Evolutionary conservation across 2,888 invertebrate genomes (phyloP), one percentile per base, ranked within the genome.

Genomic region (Bhutanitis thaidina): DNA sequence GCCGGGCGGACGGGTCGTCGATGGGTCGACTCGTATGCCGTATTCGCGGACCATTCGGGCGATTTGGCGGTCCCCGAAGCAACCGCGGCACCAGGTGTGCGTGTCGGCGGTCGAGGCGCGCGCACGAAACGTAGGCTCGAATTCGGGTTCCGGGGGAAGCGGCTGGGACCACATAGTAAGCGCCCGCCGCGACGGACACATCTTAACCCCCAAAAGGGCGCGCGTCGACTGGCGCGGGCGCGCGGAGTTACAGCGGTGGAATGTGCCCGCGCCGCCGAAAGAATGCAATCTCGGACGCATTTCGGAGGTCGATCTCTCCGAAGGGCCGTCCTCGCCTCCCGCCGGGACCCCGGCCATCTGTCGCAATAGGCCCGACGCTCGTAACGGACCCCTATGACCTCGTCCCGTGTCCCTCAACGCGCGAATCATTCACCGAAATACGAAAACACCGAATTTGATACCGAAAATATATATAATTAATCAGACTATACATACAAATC

Each of bases 251-350:
- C 80, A 82, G 85, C 68, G 80, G 37, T 74, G 90, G 90, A 90
- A 90, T 90, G 90, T 78, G 87, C 90, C 88, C 87, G 88, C 82
- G 77, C 85, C 77, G 86, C 88, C 89, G 87, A 89, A 90, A 90
- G 90, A 90, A 89, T 90, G 90, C 87, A 88, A 89, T 89, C 89
- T 88, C 89, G 88, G 89, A 83, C 88, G 89, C 88, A 84, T 88
- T 89, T 89, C 89, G 89, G 89, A 87, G 88, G 86, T 86, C 88
- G 88, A 87, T 87, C 89, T 88, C 87, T 86, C 85, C 81, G 74
- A 75, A 79, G 85, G 79, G 80, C 81, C 81, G 77, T 74, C 79
- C 74, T 73, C 78, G 75, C 74, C 72, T 74, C 74, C 76, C 80
- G 80, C 82, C 78, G 80, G 76, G 74, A 69, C 81, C 73, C 72